Evolutionary conservation across 2,797 vertebrate species (phyloP), one percentile per base, ranked within the genome.

Genomic region (Heterohyrax brucei): DNA sequence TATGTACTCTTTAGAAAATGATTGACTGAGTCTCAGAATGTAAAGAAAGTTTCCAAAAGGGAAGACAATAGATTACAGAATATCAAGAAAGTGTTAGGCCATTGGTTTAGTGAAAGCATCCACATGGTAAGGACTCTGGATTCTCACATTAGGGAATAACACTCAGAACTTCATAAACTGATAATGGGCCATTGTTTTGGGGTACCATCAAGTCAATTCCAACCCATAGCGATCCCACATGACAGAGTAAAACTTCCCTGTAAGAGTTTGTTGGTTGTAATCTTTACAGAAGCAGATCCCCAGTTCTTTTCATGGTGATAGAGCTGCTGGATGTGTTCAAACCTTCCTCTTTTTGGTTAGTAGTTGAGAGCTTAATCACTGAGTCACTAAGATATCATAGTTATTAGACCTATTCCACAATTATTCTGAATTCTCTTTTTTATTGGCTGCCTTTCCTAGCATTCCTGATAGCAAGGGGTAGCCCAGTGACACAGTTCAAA

Each of bases 31-130:
- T 70, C 72, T 18, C 26, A 87, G 19, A 83, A 48, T 21, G 68
- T 2, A 61, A 10, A 85, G 26, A 75, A 64, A 46, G 18, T 94
- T 96, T 93, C 30, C 30, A 62, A 89, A 62, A 87, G 85, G 28
- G 61, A 91, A 84, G 18, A 85, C 50, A 78, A 66, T 62, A 22
- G 59, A 44, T 86, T 33, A 86, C 2, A 84, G 26, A 39, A 46
- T 16, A 9, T n/a, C 61, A 44, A 84, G 48, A 7, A 10, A 9
- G 80, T 12, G 5, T 19, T 79, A 48, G 92, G 1, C n/a, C 30
- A 75, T 88, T 14, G 10, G 5, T 22, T 48, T 46, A 62, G 44
- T 53, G 48, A 26, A 87, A 50, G 12, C 28, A 59, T 39, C 22
- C 46, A 1, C 5, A 8, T 3, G 75, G 68, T 64, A 26, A 46